phyloP scores from a whole-genome alignment of 2,113 vertebrate species.

The Ia io region DNA sequence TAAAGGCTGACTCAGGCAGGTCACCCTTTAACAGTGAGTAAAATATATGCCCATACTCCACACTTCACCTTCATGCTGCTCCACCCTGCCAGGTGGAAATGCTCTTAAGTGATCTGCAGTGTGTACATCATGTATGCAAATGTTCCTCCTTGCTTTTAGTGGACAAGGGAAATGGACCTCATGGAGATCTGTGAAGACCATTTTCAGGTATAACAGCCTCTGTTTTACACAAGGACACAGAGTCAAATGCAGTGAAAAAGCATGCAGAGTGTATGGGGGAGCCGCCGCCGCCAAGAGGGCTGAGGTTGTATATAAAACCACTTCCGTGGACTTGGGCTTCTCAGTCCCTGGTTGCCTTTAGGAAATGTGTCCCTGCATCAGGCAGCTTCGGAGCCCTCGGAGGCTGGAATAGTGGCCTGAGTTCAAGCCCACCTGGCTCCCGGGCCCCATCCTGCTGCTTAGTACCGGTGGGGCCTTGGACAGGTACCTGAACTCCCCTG shows the following conservation, averaged over 20 bases:
- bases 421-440: background rate
- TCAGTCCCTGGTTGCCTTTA: background rate
- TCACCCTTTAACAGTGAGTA: background rate
- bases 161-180: background rate
- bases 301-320: background rate
- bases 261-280: rapidly evolving
- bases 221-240: background rate
- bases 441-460: background rate
- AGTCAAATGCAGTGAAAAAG: background rate
- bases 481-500: background rate
- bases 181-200: background rate
- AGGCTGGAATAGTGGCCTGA: rapidly evolving
- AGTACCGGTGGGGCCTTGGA: background rate
- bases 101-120: background rate
- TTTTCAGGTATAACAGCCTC: background rate
- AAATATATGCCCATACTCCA: background rate
- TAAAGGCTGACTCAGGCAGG: background rate
- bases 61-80: rapidly evolving
- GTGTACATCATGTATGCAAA: background rate
- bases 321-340: background rate
- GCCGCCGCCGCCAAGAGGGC: background rate
- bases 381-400: background rate
- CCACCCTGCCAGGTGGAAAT: background rate
- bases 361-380: background rate
- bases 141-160: background rate